Conservation (phyloP, 2,888 invertebrate species). For the Antheraea yamamai region DNA sequence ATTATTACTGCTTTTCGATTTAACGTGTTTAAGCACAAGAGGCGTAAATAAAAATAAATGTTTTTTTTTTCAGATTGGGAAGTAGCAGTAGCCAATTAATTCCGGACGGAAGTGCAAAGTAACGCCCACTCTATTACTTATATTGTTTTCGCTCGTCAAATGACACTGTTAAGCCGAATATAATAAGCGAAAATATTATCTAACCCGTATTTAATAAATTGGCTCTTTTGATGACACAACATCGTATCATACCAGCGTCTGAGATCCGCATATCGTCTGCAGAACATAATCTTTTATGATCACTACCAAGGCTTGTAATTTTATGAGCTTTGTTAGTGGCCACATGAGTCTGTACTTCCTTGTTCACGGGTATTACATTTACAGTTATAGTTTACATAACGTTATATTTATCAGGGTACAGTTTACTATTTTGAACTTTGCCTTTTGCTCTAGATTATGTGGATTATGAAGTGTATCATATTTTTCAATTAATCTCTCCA, state of each 20-base stretch:
- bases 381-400: background rate
- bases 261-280: slow-evolving; percentile 14
- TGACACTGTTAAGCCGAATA: background rate
- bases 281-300: slow-evolving; percentile 26
- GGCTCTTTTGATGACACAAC: slow-evolving; percentile 10
- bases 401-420: background rate
- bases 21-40: too few species aligned
- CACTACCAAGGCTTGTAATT: slow-evolving; percentile 20
- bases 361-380: slow-evolving; percentile 2
- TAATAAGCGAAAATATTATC: background rate
- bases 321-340: slow-evolving; percentile 21
- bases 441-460: background rate
- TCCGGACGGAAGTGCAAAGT: too few species aligned
- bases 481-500: background rate
- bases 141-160: background rate
- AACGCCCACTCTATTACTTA: too few species aligned
- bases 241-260: slow-evolving; percentile 8
- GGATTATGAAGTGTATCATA: background rate
- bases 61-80: too few species aligned
- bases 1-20: too few species aligned
- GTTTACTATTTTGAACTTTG: background rate
- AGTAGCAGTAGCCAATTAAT: too few species aligned
- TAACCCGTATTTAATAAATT: slow-evolving; percentile 16
- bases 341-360: slow-evolving; percentile 10
- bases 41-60: too few species aligned